Evolutionary conservation across 2,888 invertebrate species (phyloP).

Genomic region (Pocota personata): DNA sequence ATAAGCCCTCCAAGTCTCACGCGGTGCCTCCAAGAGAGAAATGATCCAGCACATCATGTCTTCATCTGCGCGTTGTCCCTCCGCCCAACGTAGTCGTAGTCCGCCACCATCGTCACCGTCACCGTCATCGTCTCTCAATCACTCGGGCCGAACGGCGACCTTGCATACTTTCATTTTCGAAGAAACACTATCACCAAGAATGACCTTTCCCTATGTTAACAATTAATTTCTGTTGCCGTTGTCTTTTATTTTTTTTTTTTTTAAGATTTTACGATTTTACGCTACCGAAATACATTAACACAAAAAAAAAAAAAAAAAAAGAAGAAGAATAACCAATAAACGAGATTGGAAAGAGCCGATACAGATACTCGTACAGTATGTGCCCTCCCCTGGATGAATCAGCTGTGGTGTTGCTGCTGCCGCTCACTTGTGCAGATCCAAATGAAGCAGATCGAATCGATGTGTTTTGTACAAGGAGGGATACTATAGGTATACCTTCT

Average conservation of each 20-base stretch:
- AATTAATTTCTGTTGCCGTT: constrained; percentile 47
- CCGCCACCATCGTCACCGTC: too few species aligned
- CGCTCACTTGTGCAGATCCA: constrained; percentile 56
- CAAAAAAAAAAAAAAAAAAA: constrained; percentile 2
- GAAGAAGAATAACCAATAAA: constrained; percentile 24
- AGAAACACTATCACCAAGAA: constrained; percentile 57
- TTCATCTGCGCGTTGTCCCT: constrained; percentile 21
- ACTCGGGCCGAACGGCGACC: constrained; percentile 55
- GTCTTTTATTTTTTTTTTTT: constrained; percentile 8
- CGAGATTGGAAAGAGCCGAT: constrained; percentile 46
- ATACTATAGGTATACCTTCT: background rate
- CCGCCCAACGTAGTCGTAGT: constrained; percentile 11
- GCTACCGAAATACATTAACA: constrained; percentile 63
- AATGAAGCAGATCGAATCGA: constrained; percentile 57
- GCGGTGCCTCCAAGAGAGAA: constrained; percentile 47
- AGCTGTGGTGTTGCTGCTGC: constrained; percentile 34
- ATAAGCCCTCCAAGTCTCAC: constrained; percentile 56
- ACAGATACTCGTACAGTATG: background rate
- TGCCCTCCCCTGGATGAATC: constrained; percentile 57
- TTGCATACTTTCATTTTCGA: constrained; percentile 71
- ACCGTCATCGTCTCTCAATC: constrained; percentile 13
- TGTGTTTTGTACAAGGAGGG: constrained; percentile 23
- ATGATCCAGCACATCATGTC: constrained; percentile 62
- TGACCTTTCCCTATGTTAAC: constrained; percentile 70
- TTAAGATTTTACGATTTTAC: constrained; percentile 47